Percentiles rank a stretch among this genome's conserved stretches.
Evolutionary conservation across 2,797 vertebrate species (phyloP).

Genomic region (Garrulus glandarius): DNA sequence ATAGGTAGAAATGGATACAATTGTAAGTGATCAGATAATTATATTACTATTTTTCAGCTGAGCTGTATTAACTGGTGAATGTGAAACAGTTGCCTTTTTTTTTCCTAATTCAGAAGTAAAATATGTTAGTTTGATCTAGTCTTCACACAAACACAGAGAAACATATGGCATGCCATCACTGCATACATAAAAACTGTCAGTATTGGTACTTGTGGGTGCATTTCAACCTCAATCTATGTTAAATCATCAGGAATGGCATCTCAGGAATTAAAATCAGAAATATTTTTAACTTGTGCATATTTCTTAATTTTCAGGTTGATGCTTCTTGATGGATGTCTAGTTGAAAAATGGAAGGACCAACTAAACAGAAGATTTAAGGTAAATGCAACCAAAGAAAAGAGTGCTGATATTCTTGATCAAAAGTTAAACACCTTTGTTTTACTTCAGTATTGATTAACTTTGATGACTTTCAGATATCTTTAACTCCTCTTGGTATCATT

Average conservation of each 20-base stretch:
- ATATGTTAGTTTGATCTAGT: neutral
- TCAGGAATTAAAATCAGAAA: neutral
- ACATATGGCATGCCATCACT: neutral
- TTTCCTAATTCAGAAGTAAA: neutral
- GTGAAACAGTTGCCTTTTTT: neutral
- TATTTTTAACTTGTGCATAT: neutral
- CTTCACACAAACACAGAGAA: neutral
- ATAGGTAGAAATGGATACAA: neutral
- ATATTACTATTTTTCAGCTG: neutral
- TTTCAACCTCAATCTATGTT: neutral
- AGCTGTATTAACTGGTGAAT: neutral
- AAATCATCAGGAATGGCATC: neutral
- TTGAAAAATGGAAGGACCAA: conserved; percentile 84
- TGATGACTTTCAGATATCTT: neutral
- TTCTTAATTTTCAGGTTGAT: conserved; percentile 75
- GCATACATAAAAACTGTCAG: neutral
- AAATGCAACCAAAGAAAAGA: conserved; percentile 15
- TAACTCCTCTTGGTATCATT: neutral
- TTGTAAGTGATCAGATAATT: neutral
- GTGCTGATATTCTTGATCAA: neutral
- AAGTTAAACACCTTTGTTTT: neutral
- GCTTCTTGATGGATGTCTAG: conserved; percentile 83
- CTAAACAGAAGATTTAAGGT: conserved; percentile 81
- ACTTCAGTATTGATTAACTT: neutral
- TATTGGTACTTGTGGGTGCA: neutral